Evolutionary conservation across 64 coral and sea anemone genomes (phyloP).

Genomic region (Pachyseris speciosa): DNA sequence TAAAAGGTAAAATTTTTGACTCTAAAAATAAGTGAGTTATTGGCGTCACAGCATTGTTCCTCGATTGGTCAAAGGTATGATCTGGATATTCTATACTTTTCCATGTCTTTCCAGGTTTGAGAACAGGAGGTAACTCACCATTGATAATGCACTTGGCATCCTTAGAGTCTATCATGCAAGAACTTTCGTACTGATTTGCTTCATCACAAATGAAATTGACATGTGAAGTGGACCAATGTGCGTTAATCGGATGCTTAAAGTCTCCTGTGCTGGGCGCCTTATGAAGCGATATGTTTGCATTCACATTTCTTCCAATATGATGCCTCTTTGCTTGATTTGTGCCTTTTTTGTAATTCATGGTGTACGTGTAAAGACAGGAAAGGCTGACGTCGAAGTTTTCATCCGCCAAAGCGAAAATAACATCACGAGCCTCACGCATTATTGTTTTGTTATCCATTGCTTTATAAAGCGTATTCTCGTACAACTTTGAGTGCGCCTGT

Average conservation of each 20-base stretch:
- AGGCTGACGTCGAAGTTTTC: constrained; percentile 41
- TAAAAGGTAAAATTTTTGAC: background rate
- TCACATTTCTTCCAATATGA: constrained; percentile 53
- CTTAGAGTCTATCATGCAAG: constrained; percentile 70
- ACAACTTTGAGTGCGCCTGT: constrained; percentile 21
- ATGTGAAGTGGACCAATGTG: constrained; percentile 75
- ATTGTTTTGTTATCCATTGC: constrained; percentile 54
- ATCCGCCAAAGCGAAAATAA: constrained; percentile 26
- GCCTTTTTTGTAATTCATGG: constrained; percentile 67
- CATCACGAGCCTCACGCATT: constrained; percentile 62
- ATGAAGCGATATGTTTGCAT: constrained; percentile 70
- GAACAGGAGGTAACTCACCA: constrained; percentile 62
- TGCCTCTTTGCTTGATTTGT: constrained; percentile 64
- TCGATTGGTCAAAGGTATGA: constrained; percentile 64
- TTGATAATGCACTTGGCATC: constrained; percentile 78
- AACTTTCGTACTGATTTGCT: background rate
- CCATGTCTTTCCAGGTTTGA: constrained; percentile 71
- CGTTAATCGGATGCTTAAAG: constrained; percentile 46
- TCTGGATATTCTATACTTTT: constrained; percentile 46
- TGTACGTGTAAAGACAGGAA: constrained; percentile 75
- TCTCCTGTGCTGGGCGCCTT: constrained; percentile 27
- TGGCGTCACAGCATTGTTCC: constrained; percentile 48
- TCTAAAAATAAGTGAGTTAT: constrained; percentile 61
- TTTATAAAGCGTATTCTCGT: constrained; percentile 34
- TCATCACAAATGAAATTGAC: constrained; percentile 52